Evolutionary conservation across 2,888 invertebrate species (phyloP).

Genomic region (Trachelus troglodyta): DNA sequence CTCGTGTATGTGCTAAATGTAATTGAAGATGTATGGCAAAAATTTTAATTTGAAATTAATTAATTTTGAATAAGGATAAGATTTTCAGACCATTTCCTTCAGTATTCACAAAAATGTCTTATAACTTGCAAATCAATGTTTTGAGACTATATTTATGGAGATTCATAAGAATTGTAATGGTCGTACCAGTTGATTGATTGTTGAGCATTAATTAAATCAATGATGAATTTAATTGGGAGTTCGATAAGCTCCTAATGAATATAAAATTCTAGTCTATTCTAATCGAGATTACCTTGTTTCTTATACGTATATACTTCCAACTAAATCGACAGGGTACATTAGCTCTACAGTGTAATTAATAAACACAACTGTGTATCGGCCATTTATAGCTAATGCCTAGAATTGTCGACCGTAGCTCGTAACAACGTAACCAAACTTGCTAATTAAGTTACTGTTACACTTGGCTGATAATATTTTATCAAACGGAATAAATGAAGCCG

Average conservation of each 20-base stretch:
- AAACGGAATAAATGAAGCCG: not conserved
- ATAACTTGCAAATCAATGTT: not conserved
- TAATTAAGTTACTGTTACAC: not conserved
- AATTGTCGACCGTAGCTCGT: not conserved
- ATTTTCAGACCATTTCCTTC: not conserved
- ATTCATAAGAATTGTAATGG: not conserved
- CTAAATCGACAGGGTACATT: constrained; percentile 38
- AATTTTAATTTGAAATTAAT: not conserved
- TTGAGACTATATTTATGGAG: not conserved
- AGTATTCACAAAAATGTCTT: not conserved
- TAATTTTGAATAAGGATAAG: not conserved
- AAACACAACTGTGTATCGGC: constrained; percentile 1
- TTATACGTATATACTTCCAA: constrained; percentile 7
- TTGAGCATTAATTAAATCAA: not conserved
- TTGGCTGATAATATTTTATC: not conserved
- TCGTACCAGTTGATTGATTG: not conserved
- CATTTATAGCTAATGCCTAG: not conserved
- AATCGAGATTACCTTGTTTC: not conserved
- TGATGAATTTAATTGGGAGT: not conserved
- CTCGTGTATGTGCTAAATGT: not conserved
- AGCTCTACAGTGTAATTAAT: constrained; percentile 28
- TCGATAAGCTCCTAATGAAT: not conserved
- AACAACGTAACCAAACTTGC: not conserved
- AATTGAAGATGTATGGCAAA: not conserved
- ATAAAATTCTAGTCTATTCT: constrained; percentile 7